A percentile compares a stretch with the other conserved stretches of the same genome.
phyloP scores from a whole-genome alignment of 1,140 invertebrate species.

The Chionoecetes opilio region DNA sequence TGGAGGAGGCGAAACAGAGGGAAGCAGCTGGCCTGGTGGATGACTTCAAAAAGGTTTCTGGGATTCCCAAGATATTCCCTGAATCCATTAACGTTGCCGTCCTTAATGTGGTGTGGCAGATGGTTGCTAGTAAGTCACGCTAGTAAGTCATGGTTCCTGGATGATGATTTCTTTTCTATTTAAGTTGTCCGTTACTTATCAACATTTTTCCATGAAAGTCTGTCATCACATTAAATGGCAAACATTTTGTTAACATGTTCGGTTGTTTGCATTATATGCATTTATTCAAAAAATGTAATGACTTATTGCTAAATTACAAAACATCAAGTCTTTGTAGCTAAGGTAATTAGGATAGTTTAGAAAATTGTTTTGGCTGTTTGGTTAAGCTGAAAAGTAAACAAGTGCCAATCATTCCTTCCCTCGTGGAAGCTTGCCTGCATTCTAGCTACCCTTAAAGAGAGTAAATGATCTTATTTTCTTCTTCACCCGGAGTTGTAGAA shows the following conservation, averaged over 20 bases:
- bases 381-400: no score
- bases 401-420: no score
- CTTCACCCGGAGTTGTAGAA: no score
- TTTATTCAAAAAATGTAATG: background rate
- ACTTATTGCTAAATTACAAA: background rate
- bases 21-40: constrained; percentile 31
- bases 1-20: constrained; percentile 31
- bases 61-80: background rate
- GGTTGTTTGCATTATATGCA: background rate
- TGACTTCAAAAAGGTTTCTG: background rate
- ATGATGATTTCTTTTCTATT: no score
- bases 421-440: no score
- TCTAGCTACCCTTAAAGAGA: no score
- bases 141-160: background rate
- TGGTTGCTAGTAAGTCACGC: constrained; percentile 23
- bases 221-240: background rate
- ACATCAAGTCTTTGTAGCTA: no score
- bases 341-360: no score
- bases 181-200: background rate
- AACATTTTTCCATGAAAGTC: background rate
- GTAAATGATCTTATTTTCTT: background rate
- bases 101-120: constrained; percentile 33
- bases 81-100: constrained; percentile 1
- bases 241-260: background rate
- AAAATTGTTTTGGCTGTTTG: no score